phyloP scores from a whole-genome alignment of 2,888 invertebrate genomes.

The Cataglyphis albicans region DNA sequence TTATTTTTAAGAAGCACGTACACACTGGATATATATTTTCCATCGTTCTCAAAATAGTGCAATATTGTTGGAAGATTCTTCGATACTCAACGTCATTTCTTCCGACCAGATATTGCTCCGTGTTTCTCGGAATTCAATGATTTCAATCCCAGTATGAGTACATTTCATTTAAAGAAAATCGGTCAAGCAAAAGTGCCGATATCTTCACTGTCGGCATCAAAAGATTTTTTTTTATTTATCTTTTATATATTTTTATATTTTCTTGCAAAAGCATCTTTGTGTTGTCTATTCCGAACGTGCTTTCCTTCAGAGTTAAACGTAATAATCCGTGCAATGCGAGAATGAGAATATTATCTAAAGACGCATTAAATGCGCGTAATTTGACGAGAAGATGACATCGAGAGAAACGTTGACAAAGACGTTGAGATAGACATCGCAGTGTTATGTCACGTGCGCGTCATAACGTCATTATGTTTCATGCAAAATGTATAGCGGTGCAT shows the following conservation, averaged over 20 bases:
- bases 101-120: slow-evolving; percentile 19
- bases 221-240: neutral
- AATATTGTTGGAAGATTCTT: slow-evolving; percentile 18
- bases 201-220: neutral
- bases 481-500: slow-evolving; percentile 56
- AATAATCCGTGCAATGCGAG: slow-evolving; percentile 5
- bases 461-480: slow-evolving; percentile 38
- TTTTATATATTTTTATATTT: neutral
- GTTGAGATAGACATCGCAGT: slow-evolving; percentile 36
- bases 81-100: slow-evolving; percentile 32
- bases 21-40: neutral
- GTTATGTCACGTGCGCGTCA: slow-evolving; percentile 22
- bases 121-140: slow-evolving; percentile 32
- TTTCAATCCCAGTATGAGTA: slow-evolving; percentile 7
- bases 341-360: slow-evolving; percentile 36
- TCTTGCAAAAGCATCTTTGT: neutral
- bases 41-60: neutral
- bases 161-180: slow-evolving; percentile 22
- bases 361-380: slow-evolving; percentile 33
- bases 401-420: slow-evolving; percentile 13
- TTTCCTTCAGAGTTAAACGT: neutral
- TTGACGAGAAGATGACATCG: slow-evolving; percentile 15
- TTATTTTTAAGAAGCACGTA: neutral
- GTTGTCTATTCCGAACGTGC: neutral
- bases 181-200: slow-evolving; percentile 25